A percentile compares a stretch with the other conserved stretches of the same genome.
Evolutionary conservation across 2,888 invertebrate species (phyloP).

Genomic region (Melanostoma mellinum): DNA sequence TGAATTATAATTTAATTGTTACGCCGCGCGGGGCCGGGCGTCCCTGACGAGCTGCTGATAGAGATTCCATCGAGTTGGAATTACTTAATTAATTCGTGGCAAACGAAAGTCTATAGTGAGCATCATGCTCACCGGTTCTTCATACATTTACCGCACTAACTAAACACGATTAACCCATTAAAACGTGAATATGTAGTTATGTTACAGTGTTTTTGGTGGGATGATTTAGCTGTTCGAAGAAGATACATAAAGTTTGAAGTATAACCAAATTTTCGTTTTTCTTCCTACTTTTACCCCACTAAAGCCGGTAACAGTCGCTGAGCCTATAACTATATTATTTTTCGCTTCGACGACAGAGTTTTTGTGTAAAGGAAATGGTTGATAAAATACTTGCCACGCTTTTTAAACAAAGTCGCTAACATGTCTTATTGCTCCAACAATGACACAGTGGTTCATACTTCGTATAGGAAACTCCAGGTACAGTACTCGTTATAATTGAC

Average conservation of each 20-base stretch:
- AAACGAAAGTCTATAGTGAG: slow-evolving; percentile 51
- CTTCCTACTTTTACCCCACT: too few relatives aligned
- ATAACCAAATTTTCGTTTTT: too few relatives aligned
- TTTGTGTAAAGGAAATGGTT: slow-evolving; percentile 14
- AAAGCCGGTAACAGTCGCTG: too few relatives aligned
- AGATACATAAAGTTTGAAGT: too few relatives aligned
- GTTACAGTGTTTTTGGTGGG: slow-evolving; percentile 25
- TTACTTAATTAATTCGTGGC: slow-evolving; percentile 59
- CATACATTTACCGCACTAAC: slow-evolving; percentile 25
- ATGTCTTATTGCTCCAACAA: background rate
- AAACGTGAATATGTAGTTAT: slow-evolving; percentile 24
- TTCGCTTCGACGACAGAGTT: too few relatives aligned
- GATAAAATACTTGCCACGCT: slow-evolving; percentile 33
- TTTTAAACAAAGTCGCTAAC: slow-evolving; percentile 27
- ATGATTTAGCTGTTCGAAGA: too few relatives aligned
- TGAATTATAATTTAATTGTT: slow-evolving; percentile 58
- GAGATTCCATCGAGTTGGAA: slow-evolving; percentile 6
- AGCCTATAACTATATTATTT: too few relatives aligned
- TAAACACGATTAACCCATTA: slow-evolving; percentile 61
- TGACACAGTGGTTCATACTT: too few relatives aligned
- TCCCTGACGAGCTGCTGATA: slow-evolving; percentile 1
- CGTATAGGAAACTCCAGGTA: too few relatives aligned
- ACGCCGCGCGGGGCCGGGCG: background rate
- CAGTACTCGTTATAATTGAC: too few relatives aligned
- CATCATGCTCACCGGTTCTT: slow-evolving; percentile 52